Evolutionary conservation across 1,140 invertebrate genomes (phyloP), one percentile per base, ranked within the genome.

Genomic region (Ericerus pela): DNA sequence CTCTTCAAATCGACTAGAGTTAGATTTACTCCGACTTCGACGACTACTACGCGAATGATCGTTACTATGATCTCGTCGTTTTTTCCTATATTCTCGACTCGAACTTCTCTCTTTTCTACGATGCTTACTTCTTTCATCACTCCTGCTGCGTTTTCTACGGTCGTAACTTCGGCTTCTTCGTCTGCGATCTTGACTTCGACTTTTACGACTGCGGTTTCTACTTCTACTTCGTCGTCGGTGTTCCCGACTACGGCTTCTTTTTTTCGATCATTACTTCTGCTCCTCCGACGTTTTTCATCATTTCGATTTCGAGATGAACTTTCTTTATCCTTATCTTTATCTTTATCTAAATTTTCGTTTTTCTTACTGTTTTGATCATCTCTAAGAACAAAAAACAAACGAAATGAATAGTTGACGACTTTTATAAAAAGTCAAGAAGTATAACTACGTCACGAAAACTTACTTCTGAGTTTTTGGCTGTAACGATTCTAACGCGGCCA

Each of bases 401-500:
- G n/a, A 41, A 41, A 16, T 16, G 22, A 41, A 41, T 41, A 41
- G n/a, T 41, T 16, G 22, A n/a, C 5, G n/a, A 16, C n/a, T 4
- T 41, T 41, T 33, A 33, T 33, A 33, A 33, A 33, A 10, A 33
- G 8, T n/a, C 22, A 16, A 16, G n/a, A 41, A 41, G 5, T 41
- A 6, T 4, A 6, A n/a, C 5, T 14, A 41, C 37, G n/a, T 41
- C 3, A 5, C 5, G 3, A 36, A 6, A 54, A 47, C 41, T 59
- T 52, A 55, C 41, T n/a, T 56, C 18, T 43, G 41, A 22, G 57
- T 65, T 16, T 76, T 73, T 0, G 88, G 87, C 11, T 89, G 86
- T 18, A 95, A 68, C 14, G 88, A 84, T 72, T 96, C 91, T 38
- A 96, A 72, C 62, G 88, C 84, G 41, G 84, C 81, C 86, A 97